Conservation (phyloP, 2,113 vertebrate genomes). For the Macrotus californicus region DNA sequence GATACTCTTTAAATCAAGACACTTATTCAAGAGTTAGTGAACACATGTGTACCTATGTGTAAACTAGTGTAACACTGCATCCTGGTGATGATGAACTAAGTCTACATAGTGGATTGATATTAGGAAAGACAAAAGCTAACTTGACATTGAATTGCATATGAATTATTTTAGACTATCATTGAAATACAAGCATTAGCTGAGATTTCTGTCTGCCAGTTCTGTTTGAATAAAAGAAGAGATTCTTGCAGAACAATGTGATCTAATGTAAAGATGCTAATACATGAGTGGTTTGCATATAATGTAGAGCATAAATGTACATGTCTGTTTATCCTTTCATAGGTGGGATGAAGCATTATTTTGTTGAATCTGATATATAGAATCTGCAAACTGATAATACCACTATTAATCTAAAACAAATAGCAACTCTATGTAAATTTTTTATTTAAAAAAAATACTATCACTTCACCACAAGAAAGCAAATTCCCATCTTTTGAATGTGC, state of each 20-base stretch:
- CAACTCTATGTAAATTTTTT: not conserved
- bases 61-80: not conserved
- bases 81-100: not conserved
- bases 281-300: not conserved
- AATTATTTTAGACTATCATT: not conserved
- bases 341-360: not conserved
- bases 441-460: not conserved
- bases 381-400: not conserved
- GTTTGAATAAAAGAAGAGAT: not conserved
- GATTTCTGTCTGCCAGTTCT: not conserved
- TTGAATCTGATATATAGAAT: not conserved
- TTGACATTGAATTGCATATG: not conserved
- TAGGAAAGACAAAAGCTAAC: not conserved
- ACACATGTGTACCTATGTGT: not conserved
- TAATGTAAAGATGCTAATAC: not conserved
- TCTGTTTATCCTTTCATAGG: not conserved
- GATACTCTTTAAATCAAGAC: not conserved
- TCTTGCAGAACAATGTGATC: not conserved
- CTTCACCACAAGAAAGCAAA: not conserved
- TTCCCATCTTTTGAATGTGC: not conserved
- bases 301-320: not conserved
- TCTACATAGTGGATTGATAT: not conserved
- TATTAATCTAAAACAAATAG: not conserved
- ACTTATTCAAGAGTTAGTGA: not conserved
- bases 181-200: not conserved